Evolutionary conservation across 2,113 vertebrate species (phyloP).

Genomic region (Pangasianodon gigas): DNA sequence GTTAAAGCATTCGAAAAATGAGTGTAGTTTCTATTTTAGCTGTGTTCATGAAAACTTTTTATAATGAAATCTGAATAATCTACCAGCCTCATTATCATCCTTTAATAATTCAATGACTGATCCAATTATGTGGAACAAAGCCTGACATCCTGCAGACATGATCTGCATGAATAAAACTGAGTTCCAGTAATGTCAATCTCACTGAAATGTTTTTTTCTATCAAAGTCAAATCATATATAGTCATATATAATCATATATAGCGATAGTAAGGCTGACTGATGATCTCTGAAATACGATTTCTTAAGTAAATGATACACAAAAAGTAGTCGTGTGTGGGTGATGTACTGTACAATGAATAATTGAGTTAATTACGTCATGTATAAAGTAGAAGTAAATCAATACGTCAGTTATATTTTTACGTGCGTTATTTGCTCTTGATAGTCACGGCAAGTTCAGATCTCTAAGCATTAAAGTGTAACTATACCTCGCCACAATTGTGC

Average conservation of each 20-base stretch:
- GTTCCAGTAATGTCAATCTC: not conserved
- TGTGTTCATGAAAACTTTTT: not conserved
- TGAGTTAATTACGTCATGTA: not conserved
- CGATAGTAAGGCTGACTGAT: not conserved
- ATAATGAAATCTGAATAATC: conserved; percentile 17
- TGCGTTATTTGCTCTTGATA: not conserved
- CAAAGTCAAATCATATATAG: not conserved
- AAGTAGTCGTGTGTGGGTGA: not conserved
- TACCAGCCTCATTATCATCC: conserved; percentile 22
- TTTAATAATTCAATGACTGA: conserved; percentile 25
- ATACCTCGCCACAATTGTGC: not conserved
- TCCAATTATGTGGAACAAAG: conserved; percentile 17
- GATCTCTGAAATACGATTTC: not conserved
- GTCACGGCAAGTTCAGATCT: not conserved
- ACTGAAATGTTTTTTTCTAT: not conserved
- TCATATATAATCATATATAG: not conserved
- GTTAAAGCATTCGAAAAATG: not conserved
- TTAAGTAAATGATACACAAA: not conserved
- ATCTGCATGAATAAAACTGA: not conserved
- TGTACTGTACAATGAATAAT: not conserved
- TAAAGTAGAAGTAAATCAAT: not conserved
- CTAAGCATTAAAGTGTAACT: not conserved
- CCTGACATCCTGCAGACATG: conserved; percentile 5
- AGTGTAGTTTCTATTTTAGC: not conserved
- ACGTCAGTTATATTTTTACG: not conserved